Conservation (phyloP, 2,888 invertebrate species). For the Chymomyza caudatula region DNA sequence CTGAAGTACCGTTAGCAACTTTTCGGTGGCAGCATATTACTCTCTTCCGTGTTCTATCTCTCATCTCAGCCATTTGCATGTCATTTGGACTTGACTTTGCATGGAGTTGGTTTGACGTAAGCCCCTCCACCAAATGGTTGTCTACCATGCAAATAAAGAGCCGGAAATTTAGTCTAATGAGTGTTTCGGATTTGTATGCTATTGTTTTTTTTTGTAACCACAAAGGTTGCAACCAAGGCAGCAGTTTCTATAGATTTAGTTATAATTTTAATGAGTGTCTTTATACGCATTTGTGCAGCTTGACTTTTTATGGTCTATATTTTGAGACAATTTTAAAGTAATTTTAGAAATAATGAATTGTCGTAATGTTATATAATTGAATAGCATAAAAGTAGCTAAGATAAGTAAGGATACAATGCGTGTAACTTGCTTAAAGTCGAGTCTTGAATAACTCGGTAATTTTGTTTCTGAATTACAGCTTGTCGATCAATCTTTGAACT, state of each 20-base stretch:
- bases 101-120: constrained; percentile 13
- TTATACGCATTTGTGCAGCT: no score
- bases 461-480: no score
- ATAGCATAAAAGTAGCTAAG: no score
- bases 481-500: no score
- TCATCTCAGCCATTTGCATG: constrained; percentile 60
- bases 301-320: no score
- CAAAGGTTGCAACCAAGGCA: not conserved
- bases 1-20: constrained; percentile 1
- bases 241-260: not conserved
- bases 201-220: not conserved
- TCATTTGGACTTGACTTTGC: constrained; percentile 52
- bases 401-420: no score
- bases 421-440: no score
- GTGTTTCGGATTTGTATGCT: not conserved
- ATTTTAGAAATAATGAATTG: no score
- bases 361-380: no score
- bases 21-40: not conserved
- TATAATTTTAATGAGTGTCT: not conserved
- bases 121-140: constrained; percentile 59
- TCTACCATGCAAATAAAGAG: constrained; percentile 54
- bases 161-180: not conserved
- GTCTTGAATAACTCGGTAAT: no score
- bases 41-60: constrained; percentile 24
- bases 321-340: no score